Evolutionary conservation across 53 echinoderm and acorn worm species (phyloP).

Genomic region (Mesocentrotus franciscanus): DNA sequence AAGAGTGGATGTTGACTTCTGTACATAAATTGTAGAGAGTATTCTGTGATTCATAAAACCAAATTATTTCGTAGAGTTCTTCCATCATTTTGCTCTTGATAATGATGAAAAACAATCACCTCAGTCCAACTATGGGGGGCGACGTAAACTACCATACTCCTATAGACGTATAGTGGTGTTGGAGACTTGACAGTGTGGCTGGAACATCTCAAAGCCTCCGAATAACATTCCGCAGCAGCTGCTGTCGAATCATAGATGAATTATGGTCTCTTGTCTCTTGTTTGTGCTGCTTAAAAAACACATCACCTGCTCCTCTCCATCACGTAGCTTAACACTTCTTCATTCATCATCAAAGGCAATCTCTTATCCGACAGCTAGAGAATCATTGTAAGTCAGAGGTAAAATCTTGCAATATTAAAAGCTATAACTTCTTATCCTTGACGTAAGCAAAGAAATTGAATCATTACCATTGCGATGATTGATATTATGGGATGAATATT

Average conservation of each 20-base stretch:
- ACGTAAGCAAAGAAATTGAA: background rate
- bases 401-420: background rate
- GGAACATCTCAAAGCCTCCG: constrained; percentile 22
- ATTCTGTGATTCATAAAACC: too few species aligned
- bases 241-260: constrained; percentile 22
- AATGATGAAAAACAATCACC: too few species aligned
- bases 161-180: too few species aligned
- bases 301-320: background rate
- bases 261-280: constrained; percentile 25
- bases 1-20: too few species aligned
- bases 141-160: too few species aligned
- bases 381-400: background rate
- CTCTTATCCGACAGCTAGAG: background rate
- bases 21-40: too few species aligned
- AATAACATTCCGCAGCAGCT: constrained; percentile 37
- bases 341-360: background rate
- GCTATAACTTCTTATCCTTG: constrained; percentile 2
- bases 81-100: too few species aligned
- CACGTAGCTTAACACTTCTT: constrained; percentile 17
- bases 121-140: too few species aligned
- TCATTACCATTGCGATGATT: background rate
- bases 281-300: constrained; percentile 29
- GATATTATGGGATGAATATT: background rate
- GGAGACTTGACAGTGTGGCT: background rate
- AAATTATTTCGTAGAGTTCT: too few species aligned